phyloP scores from a whole-genome alignment of 2,888 invertebrate genomes.

The Harmothoe impar region DNA sequence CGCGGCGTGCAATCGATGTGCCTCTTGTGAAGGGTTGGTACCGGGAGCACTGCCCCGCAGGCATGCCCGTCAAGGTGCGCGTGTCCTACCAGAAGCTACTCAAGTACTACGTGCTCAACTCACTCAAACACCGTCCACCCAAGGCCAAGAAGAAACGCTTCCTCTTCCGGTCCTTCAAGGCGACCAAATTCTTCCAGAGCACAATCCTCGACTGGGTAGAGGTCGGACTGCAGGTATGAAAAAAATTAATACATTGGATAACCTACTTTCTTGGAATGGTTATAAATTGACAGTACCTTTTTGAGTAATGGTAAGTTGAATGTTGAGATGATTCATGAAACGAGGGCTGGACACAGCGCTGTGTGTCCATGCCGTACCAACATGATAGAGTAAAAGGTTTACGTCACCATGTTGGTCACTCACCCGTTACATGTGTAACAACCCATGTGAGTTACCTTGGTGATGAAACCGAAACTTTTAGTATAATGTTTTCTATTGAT shows the following conservation, averaged over 20 bases:
- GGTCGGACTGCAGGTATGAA: conserved; percentile 92
- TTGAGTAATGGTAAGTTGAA: too few species aligned
- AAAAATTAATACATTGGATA: too few species aligned
- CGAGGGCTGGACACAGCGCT: conserved; percentile 44
- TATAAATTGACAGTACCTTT: too few species aligned
- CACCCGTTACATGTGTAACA: background rate
- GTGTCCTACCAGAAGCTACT: conserved; percentile 99
- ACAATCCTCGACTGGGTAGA: conserved; percentile 99
- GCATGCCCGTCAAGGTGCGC: conserved; percentile 96
- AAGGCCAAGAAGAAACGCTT: conserved; percentile 99
- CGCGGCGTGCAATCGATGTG: conserved; percentile 96
- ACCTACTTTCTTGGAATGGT: too few species aligned
- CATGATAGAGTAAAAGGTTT: conserved; percentile 50
- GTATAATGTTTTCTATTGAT: too few species aligned
- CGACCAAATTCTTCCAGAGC: conserved; percentile 99
- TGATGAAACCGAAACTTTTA: conserved; percentile 21
- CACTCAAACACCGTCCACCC: conserved; percentile 97
- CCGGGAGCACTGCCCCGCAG: conserved; percentile 72
- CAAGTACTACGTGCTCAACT: conserved; percentile 99
- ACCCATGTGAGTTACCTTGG: background rate
- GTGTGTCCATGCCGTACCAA: conserved; percentile 37
- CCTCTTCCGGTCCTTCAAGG: conserved; percentile 98
- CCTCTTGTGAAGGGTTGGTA: conserved; percentile 98
- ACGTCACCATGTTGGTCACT: background rate
- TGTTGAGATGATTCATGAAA: conserved; percentile 8